These are phyloP conservation scores for Trogon surrucura DNA, from an alignment of 2,113 vertebrate genomes.

Conservation along the genomic window DNA sequence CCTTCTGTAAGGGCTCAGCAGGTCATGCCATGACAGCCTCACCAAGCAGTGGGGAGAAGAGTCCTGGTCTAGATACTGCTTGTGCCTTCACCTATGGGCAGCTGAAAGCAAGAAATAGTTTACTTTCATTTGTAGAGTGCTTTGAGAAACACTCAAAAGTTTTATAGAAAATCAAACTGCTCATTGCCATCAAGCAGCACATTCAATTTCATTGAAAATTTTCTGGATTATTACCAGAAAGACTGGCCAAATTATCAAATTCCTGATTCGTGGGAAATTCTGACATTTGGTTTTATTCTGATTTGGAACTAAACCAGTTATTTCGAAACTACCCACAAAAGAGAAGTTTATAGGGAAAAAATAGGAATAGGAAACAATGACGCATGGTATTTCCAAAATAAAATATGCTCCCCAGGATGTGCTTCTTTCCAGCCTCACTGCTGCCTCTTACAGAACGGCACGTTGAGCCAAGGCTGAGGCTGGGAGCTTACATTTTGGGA, in stretches of 20 bases:
- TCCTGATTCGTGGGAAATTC: slow-evolving; percentile 61
- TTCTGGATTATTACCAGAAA: slow-evolving; percentile 26
- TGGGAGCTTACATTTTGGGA: neutral
- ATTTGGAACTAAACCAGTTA: slow-evolving; percentile 12
- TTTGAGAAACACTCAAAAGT: neutral
- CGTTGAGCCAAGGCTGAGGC: neutral
- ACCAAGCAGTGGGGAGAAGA: neutral
- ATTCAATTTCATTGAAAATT: neutral
- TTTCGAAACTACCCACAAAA: slow-evolving; percentile 53
- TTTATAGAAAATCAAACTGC: neutral
- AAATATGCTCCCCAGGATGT: neutral
- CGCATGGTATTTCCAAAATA: slow-evolving; percentile 45
- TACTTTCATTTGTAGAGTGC: neutral
- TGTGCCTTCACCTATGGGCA: neutral
- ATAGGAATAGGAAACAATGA: slow-evolving; percentile 65
- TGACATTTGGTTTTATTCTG: slow-evolving; percentile 49
- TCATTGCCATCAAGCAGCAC: neutral
- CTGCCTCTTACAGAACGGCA: neutral
- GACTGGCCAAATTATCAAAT: slow-evolving; percentile 27
- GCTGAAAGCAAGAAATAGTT: neutral
- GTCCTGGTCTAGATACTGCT: neutral
- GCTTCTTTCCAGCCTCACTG: neutral
- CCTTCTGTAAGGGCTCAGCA: neutral
- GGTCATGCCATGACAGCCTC: neutral
- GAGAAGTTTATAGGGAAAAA: slow-evolving; percentile 36